Base-by-base conservation (phyloP, 2,797 vertebrate species). In the Chloroceryle inda region DNA sequence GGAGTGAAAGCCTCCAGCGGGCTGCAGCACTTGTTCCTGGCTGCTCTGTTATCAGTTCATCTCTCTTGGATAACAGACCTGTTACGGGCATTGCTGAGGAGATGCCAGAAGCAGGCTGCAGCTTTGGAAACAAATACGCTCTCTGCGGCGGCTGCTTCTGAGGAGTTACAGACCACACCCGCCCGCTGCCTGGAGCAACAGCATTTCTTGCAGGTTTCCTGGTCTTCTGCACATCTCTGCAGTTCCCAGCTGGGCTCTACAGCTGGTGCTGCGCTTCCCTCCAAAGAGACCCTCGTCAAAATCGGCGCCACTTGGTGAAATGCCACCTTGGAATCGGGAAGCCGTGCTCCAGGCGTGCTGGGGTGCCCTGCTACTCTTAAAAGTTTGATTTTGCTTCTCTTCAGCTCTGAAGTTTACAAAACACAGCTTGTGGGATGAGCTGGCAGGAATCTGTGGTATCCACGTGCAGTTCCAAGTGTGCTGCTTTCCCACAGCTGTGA, bases 371-470 rank as follows among this genome's bases (percentile, higher is more conserved):
- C 7, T 58, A 2, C 15, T 61, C 45, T 50, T 17, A n/a, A 61
- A 29, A 56, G 42, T 38, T 86, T 58, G 42, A 17, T 4, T 80
- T 89, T 10, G 6, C 19, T 33, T 64, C 85, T 64, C 1, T 31
- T 75, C 49, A 26, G 14, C 47, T 27, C 52, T 38, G 79, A 33
- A 67, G 63, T 71, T 91, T 50, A 38, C 40, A 53, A 38, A 86
- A 6, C 9, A 2, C 0, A 0, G 29, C 72, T 89, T 24, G 23
- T 21, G n/a, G 82, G 53, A 61, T 53, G 85, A 93, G 79, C 52
- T 82, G 13, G 64, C 75, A 83, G 79, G 75, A 89, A 88, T 91
- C n/a, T 35, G 79, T 91, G 91, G 68, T 62, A 83, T 87, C 52
- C 49, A 47, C 44, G n/a, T 17, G 42, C 50, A 18, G n/a, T 50